Percentiles rank a stretch among this genome's conserved stretches.
These are phyloP conservation scores for Coendou prehensilis DNA, from an alignment of 2,797 vertebrate genomes.

Conservation along the genomic window DNA sequence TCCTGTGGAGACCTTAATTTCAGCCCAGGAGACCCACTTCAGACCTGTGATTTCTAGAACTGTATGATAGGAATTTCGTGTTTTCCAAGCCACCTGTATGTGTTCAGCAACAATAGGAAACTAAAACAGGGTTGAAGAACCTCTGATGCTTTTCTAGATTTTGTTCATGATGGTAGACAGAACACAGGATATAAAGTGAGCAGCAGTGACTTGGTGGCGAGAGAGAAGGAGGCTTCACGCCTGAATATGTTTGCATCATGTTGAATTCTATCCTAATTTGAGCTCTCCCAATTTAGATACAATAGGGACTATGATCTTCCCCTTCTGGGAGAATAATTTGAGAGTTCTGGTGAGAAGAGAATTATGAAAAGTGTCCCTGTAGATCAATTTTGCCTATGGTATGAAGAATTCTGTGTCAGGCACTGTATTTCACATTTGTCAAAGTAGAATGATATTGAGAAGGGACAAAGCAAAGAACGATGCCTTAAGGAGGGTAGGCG, in stretches of 20 bases:
- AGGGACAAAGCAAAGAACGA: background rate
- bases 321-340: background rate
- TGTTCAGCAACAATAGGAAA: background rate
- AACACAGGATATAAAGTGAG: background rate
- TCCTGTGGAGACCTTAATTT: rapidly evolving
- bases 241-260: rapidly evolving
- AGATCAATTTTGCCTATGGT: background rate
- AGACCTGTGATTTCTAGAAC: background rate
- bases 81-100: rapidly evolving
- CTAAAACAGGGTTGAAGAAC: rapidly evolving
- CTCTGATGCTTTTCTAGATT: too few species aligned
- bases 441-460: background rate
- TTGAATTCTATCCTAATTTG: background rate
- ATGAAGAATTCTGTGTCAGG: background rate
- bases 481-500: background rate
- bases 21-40: background rate
- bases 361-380: background rate
- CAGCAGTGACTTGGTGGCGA: background rate
- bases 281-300: background rate
- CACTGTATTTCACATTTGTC: rapidly evolving
- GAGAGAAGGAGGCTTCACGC: too few species aligned
- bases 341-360: background rate
- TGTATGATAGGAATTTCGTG: rapidly evolving
- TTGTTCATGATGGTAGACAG: background rate
- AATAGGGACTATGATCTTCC: background rate